Conservation (phyloP, 1,140 invertebrate genomes). For the Agraylea sexmaculata region DNA sequence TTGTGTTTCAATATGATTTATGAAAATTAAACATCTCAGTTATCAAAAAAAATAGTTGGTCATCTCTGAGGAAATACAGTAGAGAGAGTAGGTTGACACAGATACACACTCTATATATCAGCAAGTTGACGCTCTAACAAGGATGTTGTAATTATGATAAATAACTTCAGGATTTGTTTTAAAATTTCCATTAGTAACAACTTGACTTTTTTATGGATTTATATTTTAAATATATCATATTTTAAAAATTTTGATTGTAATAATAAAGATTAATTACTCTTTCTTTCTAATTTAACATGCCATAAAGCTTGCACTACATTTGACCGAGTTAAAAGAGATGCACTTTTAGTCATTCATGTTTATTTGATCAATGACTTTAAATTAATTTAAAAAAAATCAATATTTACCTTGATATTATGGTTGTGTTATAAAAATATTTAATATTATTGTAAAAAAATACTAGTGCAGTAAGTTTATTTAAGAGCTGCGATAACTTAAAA, state of each 20-base stretch:
- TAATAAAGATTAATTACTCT: no score
- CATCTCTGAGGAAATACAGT: background rate
- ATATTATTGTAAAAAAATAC: background rate
- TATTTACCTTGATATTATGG: background rate
- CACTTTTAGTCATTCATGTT: background rate
- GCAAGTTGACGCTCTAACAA: constrained; percentile 1
- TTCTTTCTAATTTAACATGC: no score
- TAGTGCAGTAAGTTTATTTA: no score
- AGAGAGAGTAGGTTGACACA: background rate
- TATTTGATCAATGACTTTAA: background rate
- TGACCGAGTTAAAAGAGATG: no score
- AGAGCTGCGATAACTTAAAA: no score
- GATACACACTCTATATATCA: no score
- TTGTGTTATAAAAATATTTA: background rate
- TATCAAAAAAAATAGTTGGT: constrained; percentile 1
- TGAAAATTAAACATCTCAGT: background rate
- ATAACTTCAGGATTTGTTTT: background rate
- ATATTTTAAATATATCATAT: background rate
- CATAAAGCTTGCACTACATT: no score
- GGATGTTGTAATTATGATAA: constrained; percentile 5
- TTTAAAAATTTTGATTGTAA: no score
- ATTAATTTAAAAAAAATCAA: background rate
- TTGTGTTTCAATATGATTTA: background rate
- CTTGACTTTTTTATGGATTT: background rate
- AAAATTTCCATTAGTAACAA: background rate